Conservation (phyloP, 1,140 invertebrate species). For the Matsumurasca onukii region DNA sequence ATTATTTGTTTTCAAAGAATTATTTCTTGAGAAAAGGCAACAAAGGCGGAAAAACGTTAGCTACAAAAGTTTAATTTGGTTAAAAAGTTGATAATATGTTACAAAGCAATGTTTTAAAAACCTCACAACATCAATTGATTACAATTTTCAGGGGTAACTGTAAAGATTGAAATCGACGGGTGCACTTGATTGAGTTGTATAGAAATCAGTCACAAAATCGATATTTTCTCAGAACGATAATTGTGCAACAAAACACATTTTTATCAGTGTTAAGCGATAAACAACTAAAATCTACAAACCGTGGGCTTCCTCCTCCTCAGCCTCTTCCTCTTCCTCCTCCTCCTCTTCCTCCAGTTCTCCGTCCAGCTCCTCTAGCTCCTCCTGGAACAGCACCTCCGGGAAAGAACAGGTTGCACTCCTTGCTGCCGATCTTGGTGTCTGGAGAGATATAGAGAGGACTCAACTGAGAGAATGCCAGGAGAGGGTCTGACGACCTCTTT, state of each 20-base stretch:
- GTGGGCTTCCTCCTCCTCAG: neutral
- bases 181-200: neutral
- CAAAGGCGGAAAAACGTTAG: too few relatives aligned
- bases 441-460: conserved; percentile 43
- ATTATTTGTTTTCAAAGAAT: too few relatives aligned
- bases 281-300: neutral
- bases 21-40: too few relatives aligned
- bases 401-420: conserved; percentile 41
- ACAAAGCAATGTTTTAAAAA: too few relatives aligned
- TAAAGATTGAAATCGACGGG: neutral
- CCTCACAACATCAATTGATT: neutral
- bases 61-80: too few relatives aligned
- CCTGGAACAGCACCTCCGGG: conserved; percentile 30
- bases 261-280: neutral
- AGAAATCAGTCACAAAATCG: neutral
- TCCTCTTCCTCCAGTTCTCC: conserved; percentile 8
- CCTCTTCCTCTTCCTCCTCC: conserved; percentile 20
- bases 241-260: neutral
- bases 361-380: conserved; percentile 6
- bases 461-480: conserved; percentile 41
- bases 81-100: too few relatives aligned
- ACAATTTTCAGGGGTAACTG: neutral
- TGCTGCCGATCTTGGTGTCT: conserved; percentile 39
- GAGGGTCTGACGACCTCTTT: conserved; percentile 39
- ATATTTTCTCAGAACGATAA: neutral